Evolutionary conservation across 2,888 invertebrate species (phyloP).

Genomic region (Rhingia campestris): DNA sequence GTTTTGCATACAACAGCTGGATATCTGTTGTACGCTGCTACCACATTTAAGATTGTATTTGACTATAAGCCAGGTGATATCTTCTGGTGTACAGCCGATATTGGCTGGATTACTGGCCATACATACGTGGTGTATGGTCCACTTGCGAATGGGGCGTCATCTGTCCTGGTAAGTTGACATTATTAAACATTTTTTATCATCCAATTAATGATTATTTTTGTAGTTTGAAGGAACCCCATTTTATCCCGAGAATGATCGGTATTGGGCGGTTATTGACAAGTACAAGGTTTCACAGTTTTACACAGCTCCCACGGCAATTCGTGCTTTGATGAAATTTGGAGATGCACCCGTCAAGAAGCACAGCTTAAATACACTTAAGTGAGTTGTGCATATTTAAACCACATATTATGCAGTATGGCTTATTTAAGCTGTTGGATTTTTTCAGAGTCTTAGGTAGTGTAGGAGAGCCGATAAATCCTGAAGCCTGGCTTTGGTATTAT

Average conservation of each 20-base stretch:
- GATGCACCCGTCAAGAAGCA: constrained; percentile 91
- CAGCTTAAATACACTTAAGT: constrained; percentile 81
- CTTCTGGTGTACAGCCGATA: constrained; percentile 97
- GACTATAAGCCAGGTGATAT: constrained; percentile 93
- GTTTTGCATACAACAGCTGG: constrained; percentile 97
- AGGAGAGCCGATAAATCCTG: constrained; percentile 99
- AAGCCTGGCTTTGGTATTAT: constrained; percentile 99
- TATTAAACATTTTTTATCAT: neutral
- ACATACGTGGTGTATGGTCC: constrained; percentile 97
- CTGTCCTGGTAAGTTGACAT: constrained; percentile 90
- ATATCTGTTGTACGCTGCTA: constrained; percentile 95
- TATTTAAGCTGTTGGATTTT: neutral
- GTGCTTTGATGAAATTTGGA: constrained; percentile 97
- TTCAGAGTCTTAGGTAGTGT: constrained; percentile 95
- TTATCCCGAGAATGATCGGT: constrained; percentile 95
- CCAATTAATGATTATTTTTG: constrained; percentile 75
- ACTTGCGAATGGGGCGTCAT: constrained; percentile 95
- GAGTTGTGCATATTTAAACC: constrained; percentile 52
- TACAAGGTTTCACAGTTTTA: constrained; percentile 98
- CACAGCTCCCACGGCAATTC: constrained; percentile 98
- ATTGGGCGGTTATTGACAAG: constrained; percentile 96
- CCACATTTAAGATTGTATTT: constrained; percentile 97
- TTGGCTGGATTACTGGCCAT: constrained; percentile 98
- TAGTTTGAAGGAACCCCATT: constrained; percentile 99
- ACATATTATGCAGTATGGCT: neutral